Conservation (phyloP, 2,888 invertebrate species). For the Ommatoiulus sabulosus region DNA sequence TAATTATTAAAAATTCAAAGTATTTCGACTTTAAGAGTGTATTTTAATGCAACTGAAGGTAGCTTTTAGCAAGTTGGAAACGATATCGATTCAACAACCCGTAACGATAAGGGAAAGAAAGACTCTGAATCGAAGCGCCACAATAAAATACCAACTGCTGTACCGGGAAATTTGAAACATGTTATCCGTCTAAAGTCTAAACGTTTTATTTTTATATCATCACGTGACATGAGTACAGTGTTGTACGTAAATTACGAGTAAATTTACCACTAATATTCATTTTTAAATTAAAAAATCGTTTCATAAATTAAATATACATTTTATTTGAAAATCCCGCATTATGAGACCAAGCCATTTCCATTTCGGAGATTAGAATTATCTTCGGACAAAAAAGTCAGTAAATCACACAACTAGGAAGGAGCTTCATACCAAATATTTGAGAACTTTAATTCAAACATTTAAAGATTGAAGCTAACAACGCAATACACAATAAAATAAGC, state of each 20-base stretch:
- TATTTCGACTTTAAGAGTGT: background rate
- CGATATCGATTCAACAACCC: background rate
- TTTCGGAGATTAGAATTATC: too few species aligned
- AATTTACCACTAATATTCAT: too few species aligned
- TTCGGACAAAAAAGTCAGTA: background rate
- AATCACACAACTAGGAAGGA: background rate
- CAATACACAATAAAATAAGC: background rate
- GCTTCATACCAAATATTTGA: background rate
- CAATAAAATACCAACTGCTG: background rate
- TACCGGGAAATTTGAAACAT: background rate
- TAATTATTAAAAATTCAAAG: background rate
- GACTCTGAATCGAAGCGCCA: background rate
- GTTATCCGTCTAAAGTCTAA: background rate
- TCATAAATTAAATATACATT: too few species aligned
- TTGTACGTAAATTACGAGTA: too few species aligned
- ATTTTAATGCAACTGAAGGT: background rate
- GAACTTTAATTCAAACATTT: slow-evolving; percentile 9
- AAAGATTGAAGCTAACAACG: background rate
- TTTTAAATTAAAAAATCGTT: too few species aligned
- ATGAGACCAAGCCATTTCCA: too few species aligned
- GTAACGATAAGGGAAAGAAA: background rate
- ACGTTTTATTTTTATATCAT: too few species aligned
- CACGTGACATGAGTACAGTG: too few species aligned
- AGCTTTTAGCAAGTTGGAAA: background rate
- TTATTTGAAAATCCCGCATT: too few species aligned